Conservation (phyloP, 2,888 invertebrate genomes). For the Dasysyrphus tricinctus region DNA sequence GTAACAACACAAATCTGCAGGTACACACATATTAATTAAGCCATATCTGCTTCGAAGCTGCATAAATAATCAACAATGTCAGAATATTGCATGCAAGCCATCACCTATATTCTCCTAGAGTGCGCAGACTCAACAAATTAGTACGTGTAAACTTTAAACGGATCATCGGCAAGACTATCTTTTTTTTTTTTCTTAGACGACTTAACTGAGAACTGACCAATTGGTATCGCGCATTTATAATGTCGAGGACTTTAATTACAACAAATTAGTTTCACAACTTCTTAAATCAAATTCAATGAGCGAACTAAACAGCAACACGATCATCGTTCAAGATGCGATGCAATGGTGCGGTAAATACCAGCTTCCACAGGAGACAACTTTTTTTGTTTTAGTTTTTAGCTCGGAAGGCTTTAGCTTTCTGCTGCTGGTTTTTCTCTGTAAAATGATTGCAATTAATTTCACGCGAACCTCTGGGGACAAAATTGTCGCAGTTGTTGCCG, state of each 20-base stretch:
- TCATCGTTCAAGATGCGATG: neutral
- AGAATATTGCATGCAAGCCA: constrained; percentile 64
- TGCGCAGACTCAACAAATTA: constrained; percentile 49
- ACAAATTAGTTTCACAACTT: constrained; percentile 74
- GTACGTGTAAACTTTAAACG: constrained; percentile 63
- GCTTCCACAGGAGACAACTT: constrained; percentile 34
- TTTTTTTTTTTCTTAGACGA: constrained; percentile 32
- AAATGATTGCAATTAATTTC: constrained; percentile 73
- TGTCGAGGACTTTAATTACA: constrained; percentile 73
- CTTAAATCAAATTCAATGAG: constrained; percentile 73
- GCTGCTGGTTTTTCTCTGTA: constrained; percentile 1
- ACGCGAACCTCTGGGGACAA: constrained; percentile 69
- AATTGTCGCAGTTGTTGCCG: constrained; percentile 56
- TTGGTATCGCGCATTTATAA: constrained; percentile 57
- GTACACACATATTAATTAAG: constrained; percentile 52
- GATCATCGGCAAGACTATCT: constrained; percentile 38
- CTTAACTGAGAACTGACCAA: constrained; percentile 59
- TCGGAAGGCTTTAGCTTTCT: constrained; percentile 21
- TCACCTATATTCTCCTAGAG: constrained; percentile 8
- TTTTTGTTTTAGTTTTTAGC: constrained; percentile 4
- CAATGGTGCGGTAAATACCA: constrained; percentile 12
- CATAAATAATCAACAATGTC: constrained; percentile 62
- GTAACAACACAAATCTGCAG: no score
- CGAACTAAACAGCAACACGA: constrained; percentile 31
- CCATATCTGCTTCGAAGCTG: constrained; percentile 13